Base-by-base conservation (phyloP, 2,888 invertebrate species). In the Xylota sylvarum region DNA sequence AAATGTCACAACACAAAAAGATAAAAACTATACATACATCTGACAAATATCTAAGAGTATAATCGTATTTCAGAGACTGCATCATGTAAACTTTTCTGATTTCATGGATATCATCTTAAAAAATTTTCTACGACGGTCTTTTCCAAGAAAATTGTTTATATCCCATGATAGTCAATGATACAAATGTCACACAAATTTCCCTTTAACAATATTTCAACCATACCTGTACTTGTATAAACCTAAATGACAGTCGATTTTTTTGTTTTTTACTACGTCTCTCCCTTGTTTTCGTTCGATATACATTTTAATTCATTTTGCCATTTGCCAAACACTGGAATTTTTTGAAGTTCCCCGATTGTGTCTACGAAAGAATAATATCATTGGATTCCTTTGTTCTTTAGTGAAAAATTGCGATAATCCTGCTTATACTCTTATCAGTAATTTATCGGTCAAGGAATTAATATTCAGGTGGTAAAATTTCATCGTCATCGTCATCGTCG, bases 371-470 rank as follows among this genome's bases (percentile, higher is more conserved):
- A 3, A 50, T 5, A 4, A 32, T 50, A 60, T 27, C n/a, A n/a
- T 48, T 60, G 40, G 19, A 19, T 32, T 69, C 52, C 67, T 50
- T 58, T 77, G 58, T 58, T 50, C 50, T 27, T 50, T 14, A 6
- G 58, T 37, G 58, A 72, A 58, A 72, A 58, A 48, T 23, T 46
- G 19, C 5, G 6, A 9, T 65, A 35, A n/a, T 32, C 5, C 12
- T 19, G 14, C n/a, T 32, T 19, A 7, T 10, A 1, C 35, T 52
- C 30, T 65, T 79, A 43, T 78, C 62, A 23, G 60, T 35, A 46
- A 12, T 56, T 67, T 72, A 83, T 83, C 78, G 78, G 72, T 72
- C 64, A 32, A 80, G 55, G 50, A 55, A 84, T 55, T 73, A 43
- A 48, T 9, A 48, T 73, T 74, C 27, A 65, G 19, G 69, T 78